Percentiles rank a stretch among this genome's conserved stretches.
Evolutionary conservation across 2,797 vertebrate species (phyloP).

Genomic region (Trachops cirrhosus): DNA sequence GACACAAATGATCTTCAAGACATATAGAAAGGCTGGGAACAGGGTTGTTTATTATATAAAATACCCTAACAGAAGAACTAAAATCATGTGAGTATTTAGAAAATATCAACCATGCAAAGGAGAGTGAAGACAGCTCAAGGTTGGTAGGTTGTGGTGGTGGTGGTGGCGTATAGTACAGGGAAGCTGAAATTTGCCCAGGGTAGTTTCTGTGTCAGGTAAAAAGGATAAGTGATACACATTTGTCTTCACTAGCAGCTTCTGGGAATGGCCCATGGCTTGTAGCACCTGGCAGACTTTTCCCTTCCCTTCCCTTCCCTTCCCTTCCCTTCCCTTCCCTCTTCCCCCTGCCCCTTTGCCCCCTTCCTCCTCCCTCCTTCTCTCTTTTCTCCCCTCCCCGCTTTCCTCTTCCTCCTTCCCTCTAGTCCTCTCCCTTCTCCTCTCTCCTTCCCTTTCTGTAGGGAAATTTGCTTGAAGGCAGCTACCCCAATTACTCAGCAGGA

Average conservation of each 20-base stretch:
- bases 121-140: not conserved
- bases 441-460: too few relatives aligned
- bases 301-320: too few relatives aligned
- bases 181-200: not conserved
- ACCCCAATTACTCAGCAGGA: not conserved
- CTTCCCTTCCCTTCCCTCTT: too few relatives aligned
- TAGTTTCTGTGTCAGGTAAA: not conserved
- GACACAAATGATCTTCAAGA: not conserved
- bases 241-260: not conserved
- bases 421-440: too few relatives aligned
- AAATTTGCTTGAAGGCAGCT: not conserved
- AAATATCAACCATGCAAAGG: not conserved
- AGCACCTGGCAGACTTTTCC: not conserved
- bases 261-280: not conserved
- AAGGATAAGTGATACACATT: not conserved
- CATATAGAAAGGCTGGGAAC: not conserved
- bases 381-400: too few relatives aligned
- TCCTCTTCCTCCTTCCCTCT: too few relatives aligned
- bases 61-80: not conserved
- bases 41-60: not conserved
- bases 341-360: too few relatives aligned
- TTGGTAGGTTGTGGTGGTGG: not conserved
- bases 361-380: too few relatives aligned
- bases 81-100: not conserved
- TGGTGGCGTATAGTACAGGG: not conserved